These are phyloP conservation scores for Synergus gifuensis DNA, from an alignment of 2,888 invertebrate species.

Conservation along the genomic window DNA sequence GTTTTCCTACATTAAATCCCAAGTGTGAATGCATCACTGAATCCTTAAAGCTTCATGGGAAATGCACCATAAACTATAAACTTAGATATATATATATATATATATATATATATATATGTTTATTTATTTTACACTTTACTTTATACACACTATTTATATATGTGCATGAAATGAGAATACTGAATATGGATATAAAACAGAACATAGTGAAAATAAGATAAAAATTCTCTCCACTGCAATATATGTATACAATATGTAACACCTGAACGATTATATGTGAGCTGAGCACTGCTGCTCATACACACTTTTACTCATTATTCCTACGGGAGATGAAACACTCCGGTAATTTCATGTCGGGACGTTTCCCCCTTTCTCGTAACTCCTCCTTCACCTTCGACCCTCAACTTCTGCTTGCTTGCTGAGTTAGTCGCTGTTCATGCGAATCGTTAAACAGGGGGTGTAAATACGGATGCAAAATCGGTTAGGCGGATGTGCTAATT, in stretches of 20 bases:
- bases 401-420: slow-evolving; percentile 45
- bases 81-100: not conserved
- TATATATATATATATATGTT: no score
- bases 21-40: slow-evolving; percentile 23
- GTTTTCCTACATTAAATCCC: slow-evolving; percentile 13
- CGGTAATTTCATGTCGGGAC: slow-evolving; percentile 58
- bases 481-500: slow-evolving; percentile 53
- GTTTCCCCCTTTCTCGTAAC: slow-evolving; percentile 44
- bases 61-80: not conserved
- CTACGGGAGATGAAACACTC: slow-evolving; percentile 54
- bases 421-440: slow-evolving; percentile 27
- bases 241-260: not conserved
- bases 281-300: slow-evolving; percentile 48
- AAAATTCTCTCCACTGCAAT: not conserved
- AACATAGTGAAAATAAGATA: not conserved
- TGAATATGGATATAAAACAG: not conserved
- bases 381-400: slow-evolving; percentile 46
- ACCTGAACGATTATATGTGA: slow-evolving; percentile 8
- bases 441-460: slow-evolving; percentile 52
- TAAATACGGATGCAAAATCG: slow-evolving; percentile 57
- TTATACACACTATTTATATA: not conserved
- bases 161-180: not conserved
- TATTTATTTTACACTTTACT: no score
- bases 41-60: not conserved
- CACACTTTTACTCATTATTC: slow-evolving; percentile 60